Percentiles rank a stretch among this genome's conserved stretches.
phyloP scores from a whole-genome alignment of 92 coral and sea anemone species.

The Paramuricea clavata region DNA sequence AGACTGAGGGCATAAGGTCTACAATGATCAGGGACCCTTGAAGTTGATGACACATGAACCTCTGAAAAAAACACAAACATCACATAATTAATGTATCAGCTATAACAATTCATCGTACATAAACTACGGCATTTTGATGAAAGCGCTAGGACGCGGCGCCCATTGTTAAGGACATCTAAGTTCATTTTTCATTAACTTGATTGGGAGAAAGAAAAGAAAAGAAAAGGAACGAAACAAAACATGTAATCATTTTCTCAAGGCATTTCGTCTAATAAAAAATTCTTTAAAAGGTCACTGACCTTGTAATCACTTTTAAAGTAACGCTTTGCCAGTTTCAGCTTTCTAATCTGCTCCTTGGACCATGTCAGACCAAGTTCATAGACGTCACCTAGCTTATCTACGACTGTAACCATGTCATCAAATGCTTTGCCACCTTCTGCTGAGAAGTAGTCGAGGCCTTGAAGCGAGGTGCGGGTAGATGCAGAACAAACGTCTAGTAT shows the following conservation, averaged over 20 bases:
- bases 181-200: no score
- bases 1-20: no score
- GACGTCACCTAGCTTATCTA: constrained; percentile 65
- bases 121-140: no score
- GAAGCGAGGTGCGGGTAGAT: constrained; percentile 65
- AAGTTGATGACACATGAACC: constrained; percentile 74
- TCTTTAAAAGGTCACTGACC: constrained; percentile 22
- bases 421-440: constrained; percentile 65
- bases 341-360: constrained; percentile 49
- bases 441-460: constrained; percentile 67
- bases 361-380: constrained; percentile 59
- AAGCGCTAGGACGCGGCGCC: no score
- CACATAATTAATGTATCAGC: not conserved
- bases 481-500: constrained; percentile 72
- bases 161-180: no score
- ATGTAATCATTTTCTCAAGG: no score
- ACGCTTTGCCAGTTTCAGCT: constrained; percentile 72
- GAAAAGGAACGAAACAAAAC: no score
- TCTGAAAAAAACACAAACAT: constrained; percentile 7
- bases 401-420: constrained; percentile 55
- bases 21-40: constrained; percentile 77
- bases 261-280: no score
- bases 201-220: no score
- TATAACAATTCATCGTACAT: not conserved
- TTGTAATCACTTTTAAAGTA: constrained; percentile 72